Conservation (phyloP, 2,113 vertebrate species). For the rabbit (Oryctolagus cuniculus) region DNA sequence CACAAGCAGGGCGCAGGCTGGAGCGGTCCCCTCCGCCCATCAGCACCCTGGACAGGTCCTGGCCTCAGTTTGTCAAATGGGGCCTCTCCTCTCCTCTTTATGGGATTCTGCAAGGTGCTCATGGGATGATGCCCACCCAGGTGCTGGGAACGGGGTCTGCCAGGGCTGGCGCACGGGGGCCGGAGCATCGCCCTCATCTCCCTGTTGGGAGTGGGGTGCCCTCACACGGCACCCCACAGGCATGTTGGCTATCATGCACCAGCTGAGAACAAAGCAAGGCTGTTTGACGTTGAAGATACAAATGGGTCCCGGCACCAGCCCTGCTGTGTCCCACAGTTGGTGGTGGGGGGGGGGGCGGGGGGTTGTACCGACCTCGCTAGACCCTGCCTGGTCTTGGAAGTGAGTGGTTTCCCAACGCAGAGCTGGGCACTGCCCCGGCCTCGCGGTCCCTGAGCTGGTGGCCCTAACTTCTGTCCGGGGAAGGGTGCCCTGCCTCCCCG, state of each 20-base stretch:
- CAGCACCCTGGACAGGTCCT: slow-evolving; percentile 74
- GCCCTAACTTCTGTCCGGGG: neutral
- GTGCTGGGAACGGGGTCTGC: neutral
- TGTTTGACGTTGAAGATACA: neutral
- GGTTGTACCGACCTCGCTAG: neutral
- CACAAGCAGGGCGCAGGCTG: neutral
- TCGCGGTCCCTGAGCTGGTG: neutral
- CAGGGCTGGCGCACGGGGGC: too few species aligned
- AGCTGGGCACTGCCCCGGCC: neutral
- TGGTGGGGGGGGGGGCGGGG: too few species aligned
- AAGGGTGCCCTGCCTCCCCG: neutral
- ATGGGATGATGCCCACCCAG: neutral
- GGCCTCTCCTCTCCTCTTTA: neutral
- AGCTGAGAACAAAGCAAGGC: neutral
- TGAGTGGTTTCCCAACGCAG: neutral
- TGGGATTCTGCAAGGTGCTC: neutral
- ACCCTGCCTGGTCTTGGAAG: neutral
- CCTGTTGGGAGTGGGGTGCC: neutral
- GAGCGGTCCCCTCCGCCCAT: neutral
- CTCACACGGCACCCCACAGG: neutral
- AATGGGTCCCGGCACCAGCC: neutral
- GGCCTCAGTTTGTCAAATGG: slow-evolving; percentile 20
- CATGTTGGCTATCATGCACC: neutral
- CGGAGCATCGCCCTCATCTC: too few species aligned
- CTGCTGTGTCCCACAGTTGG: neutral